Base-by-base conservation (phyloP, 2,888 invertebrate species). In the Enchytraeus crypticus region DNA sequence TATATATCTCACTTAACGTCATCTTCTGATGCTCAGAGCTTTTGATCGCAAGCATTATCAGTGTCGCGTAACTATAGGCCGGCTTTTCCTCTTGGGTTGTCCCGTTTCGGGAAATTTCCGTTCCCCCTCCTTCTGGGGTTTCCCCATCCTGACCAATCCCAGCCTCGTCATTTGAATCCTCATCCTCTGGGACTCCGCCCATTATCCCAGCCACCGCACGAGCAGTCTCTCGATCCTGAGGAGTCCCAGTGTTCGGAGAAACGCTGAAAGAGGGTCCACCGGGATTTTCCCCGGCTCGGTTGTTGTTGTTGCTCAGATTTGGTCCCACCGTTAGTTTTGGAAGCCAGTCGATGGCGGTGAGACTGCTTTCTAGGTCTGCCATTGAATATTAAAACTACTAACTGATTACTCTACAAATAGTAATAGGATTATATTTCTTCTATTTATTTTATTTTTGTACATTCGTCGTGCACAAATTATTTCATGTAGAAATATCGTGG, bases 41-140 rank as follows among this genome's bases (percentile, higher is more conserved):
- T 21, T 97, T 83, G 68, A 98, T 98, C 1, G 96, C 96, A 93
- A 96, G 96, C 2, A 95, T 96, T 72, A 96, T 96, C 30, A 98
- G 85, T 0, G 97, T 96, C 73, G 97, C 97, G 82, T 97, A 98
- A 74, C 92, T 92, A 81, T 97, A 93, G 74, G 93, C 95, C 0
- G 97, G 97, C 77, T 98, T 98, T 3, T 78, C 78, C 57, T 79
- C 38, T 18, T 38, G 38, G 38, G n/a, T n/a, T n/a, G n/a, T n/a
- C n/a, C n/a, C n/a, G n/a, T n/a, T n/a, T n/a, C n/a, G n/a, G n/a
- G n/a, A n/a, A n/a, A n/a, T n/a, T n/a, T n/a, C n/a, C n/a, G n/a
- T n/a, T n/a, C n/a, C n/a, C n/a, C n/a, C n/a, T n/a, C n/a, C n/a
- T n/a, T n/a, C n/a, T n/a, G n/a, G n/a, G n/a, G n/a, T n/a, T n/a